Evolutionary conservation across 2,113 vertebrate genomes (phyloP), one percentile per base, ranked within the genome.

Genomic region (Otis tarda): DNA sequence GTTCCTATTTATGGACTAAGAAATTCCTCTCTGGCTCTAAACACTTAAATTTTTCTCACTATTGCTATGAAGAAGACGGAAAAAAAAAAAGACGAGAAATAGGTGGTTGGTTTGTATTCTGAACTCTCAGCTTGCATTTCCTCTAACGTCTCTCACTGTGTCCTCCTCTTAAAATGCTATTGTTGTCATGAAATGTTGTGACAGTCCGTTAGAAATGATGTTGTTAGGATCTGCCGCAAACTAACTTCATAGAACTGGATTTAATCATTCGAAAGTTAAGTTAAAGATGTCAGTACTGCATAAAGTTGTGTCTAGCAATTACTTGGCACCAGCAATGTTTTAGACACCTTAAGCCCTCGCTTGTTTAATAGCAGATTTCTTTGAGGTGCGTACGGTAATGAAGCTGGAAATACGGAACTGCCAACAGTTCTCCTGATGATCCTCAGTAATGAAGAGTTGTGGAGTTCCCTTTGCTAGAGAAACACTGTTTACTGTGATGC

Each of bases 11-110:
- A 37, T 41, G 96, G 92, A 92, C 94, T 76, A 96, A 97, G 96
- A 96, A 78, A 93, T 97, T 96, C 81, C 56, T 97, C 78, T 97
- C 93, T 97, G 87, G 13, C 63, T 97, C 94, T 97, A 83, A 98
- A 95, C 74, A n/a, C 88, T 97, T 96, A 89, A 86, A 90, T 45
- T 98, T 97, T 97, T 92, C 94, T 96, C 57, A 88, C 90, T 96
- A 2, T 93, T 87, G 61, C 83, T 96, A 12, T 96, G 85, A 96
- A 92, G 84, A 96, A 84, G 67, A 95, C 93, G 79, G 50, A 59
- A 65, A 94, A 95, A 95, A 96, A 90, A 90, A 96, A 90, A 90
- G 61, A 75, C 70, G 89, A 83, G 63, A 89, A 94, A n/a, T 93
- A 94, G 93, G 84, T 93, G 89, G 81, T 92, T 95, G 95, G 79